Base-by-base conservation (phyloP, 2,888 invertebrate genomes). In the Morinoia aosen region DNA sequence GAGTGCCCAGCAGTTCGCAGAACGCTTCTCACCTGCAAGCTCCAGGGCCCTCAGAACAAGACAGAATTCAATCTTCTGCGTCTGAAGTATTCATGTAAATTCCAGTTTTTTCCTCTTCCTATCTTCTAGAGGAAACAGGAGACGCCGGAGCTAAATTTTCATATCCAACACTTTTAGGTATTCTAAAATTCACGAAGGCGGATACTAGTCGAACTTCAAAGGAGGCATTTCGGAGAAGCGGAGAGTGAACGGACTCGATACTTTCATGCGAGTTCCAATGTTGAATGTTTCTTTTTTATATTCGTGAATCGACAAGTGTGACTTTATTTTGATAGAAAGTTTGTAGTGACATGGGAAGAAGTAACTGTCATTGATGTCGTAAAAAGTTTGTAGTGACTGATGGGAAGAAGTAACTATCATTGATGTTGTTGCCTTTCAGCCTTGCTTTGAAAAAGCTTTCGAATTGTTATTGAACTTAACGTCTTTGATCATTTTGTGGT, bases 1-100 rank as follows among this genome's bases (percentile, higher is more conserved):
- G 39, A 90, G 90, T 40, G 40, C 40, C 39, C 40, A 40, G 8
- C 40, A 90, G 33, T 90, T 90, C 90, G 40, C 39, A 8, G 90
- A 90, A 90, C 39, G 48, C 90, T 90, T 90, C 90, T 39, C 90
- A 40, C 90, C 48, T 90, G 90, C 90, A 19, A 4, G 90, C 90
- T 90, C 90, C 90, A 90, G 48, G 76, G 76, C 25, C 25, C 25
- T 16, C 76, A 76, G 76, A 76, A 33, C 76, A 25, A 10, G 76
- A 33, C 76, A 76, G 76, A 76, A 76, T 76, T 33, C 76, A 16
- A 33, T 76, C 76, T 76, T 33, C 76, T 76, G 76, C 25, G 61
- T 76, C 76, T 33, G 76, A 76, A 76, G 25, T 76, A 76, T 76
- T 76, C 76, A 76, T 76, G 76, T 25, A 76, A 76, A 76, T 33